Percentiles rank a stretch among this genome's conserved stretches.
phyloP scores from a whole-genome alignment of 2,113 vertebrate species.

The Tapirus terrestris region DNA sequence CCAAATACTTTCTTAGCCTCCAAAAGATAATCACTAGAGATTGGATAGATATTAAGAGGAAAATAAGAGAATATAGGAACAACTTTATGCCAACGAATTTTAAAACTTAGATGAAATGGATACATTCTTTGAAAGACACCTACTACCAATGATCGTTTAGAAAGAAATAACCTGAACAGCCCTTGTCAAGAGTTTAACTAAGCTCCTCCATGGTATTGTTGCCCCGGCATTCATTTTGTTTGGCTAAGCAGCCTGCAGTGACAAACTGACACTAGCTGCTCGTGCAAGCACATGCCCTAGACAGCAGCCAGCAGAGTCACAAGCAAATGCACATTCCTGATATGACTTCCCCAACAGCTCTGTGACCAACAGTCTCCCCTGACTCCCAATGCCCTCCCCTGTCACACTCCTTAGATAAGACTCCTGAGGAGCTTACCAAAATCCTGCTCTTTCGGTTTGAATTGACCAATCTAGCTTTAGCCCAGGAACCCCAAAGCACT shows the following conservation, averaged over 20 bases:
- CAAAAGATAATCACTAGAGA: not conserved
- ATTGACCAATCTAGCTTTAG: not conserved
- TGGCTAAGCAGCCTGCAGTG: not conserved
- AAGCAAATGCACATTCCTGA: not conserved
- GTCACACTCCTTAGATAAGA: not conserved
- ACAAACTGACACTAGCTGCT: not conserved
- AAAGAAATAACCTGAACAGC: not conserved
- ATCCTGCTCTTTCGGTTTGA: not conserved
- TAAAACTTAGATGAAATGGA: not conserved
- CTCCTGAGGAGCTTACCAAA: not conserved
- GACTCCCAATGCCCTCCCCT: not conserved
- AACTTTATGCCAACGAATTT: not conserved
- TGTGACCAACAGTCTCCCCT: not conserved
- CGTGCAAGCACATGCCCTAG: not conserved
- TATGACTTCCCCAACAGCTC: not conserved
- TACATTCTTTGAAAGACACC: not conserved
- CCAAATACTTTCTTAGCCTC: not conserved
- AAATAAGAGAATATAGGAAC: not conserved
- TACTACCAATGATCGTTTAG: not conserved
- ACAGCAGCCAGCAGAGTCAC: not conserved
- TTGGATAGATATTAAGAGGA: not conserved
- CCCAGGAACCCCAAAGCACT: not conserved
- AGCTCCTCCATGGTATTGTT: not conserved
- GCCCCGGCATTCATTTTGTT: not conserved
- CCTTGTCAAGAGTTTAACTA: not conserved